phyloP scores from a whole-genome alignment of 2,113 vertebrate species.

The Uria aalge region DNA sequence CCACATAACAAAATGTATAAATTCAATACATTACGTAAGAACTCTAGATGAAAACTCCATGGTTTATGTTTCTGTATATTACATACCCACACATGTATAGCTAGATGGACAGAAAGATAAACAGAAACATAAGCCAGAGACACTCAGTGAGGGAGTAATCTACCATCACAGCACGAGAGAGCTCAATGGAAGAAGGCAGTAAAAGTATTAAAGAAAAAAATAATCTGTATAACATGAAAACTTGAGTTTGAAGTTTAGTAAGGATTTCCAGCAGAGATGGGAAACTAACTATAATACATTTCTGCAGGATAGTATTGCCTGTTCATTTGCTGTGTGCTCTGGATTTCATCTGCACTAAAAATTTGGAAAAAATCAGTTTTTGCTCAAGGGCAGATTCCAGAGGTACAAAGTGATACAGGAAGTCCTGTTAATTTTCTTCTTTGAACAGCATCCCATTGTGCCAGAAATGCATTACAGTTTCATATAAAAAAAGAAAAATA shows the following conservation, averaged over 20 bases:
- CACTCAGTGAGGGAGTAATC: neutral
- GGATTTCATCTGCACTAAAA: neutral
- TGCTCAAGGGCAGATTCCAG: neutral
- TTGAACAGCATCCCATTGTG: neutral
- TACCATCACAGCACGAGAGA: neutral
- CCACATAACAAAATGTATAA: neutral
- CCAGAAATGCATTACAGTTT: neutral
- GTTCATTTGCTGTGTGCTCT: neutral
- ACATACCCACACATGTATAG: neutral
- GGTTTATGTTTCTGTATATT: neutral
- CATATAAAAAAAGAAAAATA: neutral
- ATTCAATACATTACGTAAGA: neutral
- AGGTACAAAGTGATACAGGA: neutral
- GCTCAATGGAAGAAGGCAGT: neutral
- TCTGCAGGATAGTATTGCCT: neutral
- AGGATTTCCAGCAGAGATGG: neutral
- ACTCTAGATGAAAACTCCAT: neutral
- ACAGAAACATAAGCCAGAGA: neutral
- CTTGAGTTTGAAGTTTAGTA: neutral
- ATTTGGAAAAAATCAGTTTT: neutral
- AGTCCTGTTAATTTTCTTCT: neutral
- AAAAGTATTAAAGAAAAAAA: neutral
- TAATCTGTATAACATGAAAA: neutral
- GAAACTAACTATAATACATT: neutral
- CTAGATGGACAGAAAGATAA: neutral